Percentiles rank a stretch among this genome's conserved stretches.
Conservation (phyloP, 2,888 invertebrate genomes). For the Hipparchia sbordonii region DNA sequence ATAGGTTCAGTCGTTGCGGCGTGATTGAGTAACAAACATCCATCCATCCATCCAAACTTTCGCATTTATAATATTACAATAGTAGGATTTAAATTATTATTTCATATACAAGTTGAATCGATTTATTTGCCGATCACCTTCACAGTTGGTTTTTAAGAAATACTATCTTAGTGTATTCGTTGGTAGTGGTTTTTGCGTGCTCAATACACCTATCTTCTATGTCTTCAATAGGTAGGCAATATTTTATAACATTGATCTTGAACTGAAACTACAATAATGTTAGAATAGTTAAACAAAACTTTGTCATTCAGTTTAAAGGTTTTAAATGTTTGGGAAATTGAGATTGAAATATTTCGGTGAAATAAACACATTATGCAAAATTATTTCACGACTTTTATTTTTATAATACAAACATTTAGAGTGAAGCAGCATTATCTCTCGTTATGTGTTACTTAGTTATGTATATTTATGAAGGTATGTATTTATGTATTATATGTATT, state of each 20-base stretch:
- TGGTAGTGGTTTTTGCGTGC: neutral
- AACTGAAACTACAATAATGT: neutral
- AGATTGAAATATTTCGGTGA: constrained; percentile 29
- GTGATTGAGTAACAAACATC: too few relatives aligned
- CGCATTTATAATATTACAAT: too few relatives aligned
- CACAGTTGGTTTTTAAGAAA: neutral
- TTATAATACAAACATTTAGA: constrained; percentile 20
- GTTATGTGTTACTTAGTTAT: too few relatives aligned
- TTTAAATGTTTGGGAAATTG: constrained; percentile 29
- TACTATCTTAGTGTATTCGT: neutral
- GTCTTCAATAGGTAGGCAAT: too few relatives aligned
- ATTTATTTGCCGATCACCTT: neutral
- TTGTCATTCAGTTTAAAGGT: constrained; percentile 25
- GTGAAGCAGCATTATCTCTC: too few relatives aligned
- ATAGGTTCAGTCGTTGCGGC: too few relatives aligned
- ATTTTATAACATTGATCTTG: too few relatives aligned
- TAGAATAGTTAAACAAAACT: constrained; percentile 10
- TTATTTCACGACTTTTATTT: constrained; percentile 39
- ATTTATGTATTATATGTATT: too few relatives aligned
- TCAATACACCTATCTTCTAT: neutral
- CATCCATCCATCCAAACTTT: too few relatives aligned
- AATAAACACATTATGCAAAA: constrained; percentile 23
- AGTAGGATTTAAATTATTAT: neutral
- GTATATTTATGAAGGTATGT: too few relatives aligned
- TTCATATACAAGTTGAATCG: neutral